Evolutionary conservation across 2,888 invertebrate genomes (phyloP), one percentile per base, ranked within the genome.

Genomic region (Drosophila meridionalis): DNA sequence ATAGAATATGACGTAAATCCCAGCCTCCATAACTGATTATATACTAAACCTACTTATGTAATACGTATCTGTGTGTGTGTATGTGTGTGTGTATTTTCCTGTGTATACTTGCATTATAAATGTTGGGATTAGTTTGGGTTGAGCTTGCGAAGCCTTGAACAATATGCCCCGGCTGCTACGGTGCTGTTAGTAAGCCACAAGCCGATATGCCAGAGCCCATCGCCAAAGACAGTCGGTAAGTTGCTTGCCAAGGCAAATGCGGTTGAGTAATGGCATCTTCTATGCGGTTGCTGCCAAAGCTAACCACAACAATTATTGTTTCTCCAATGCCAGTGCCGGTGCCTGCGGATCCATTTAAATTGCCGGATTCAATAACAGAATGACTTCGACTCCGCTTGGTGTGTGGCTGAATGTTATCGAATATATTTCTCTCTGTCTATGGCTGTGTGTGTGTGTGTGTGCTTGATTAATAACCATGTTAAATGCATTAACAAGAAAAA

Each of bases 221-320:
- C 45, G 53, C 42, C 65, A 43, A 63, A 69, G 74, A 72, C 67
- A 69, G 64, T 60, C 47, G 42, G 48, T 43, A 68, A 68, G 69
- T 61, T 65, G 52, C 71, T 67, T 53, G 43, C 40, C 59, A 38
- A 30, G 70, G 58, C 73, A 71, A 74, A 72, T 81, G 83, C 63
- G 72, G 69, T 73, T 80, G 68, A 80, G 66, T 83, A 73, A 81
- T 82, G 78, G 71, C 75, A 69, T 69, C 30, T 43, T 62, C 60
- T 69, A 72, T 66, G 53, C 53, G 56, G 69, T 53, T 75, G 74
- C 68, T 60, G 67, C 36, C 57, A 57, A 56, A 64, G 59, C 59
- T 73, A 85, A 65, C 86, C 90, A 59, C 87, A 87, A 75, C 80
- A 89, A 89, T 89, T 89, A 87, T 80, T 87, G 80, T 78, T 81